Evolutionary conservation across 2,113 vertebrate species (phyloP), one percentile per base, ranked within the genome.

Genomic region (Melanerpes aurifrons): DNA sequence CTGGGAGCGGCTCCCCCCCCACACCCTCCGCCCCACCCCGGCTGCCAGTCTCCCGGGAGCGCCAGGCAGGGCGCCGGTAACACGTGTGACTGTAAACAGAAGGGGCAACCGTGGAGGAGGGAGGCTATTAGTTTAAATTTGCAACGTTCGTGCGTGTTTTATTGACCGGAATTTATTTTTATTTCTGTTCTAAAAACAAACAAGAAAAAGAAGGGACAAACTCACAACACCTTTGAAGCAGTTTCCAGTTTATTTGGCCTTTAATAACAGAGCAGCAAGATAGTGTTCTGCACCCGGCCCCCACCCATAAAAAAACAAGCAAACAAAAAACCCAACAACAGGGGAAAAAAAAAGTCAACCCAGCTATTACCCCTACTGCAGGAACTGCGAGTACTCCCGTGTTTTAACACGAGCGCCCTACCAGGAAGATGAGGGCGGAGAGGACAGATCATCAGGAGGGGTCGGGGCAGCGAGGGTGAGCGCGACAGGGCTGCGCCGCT

Each of bases 51-150:
- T 62, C 83, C 73, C 20, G 73, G 78, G 92, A 90, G 61, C 32
- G 32, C 32, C 61, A 18, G 61, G 58, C 37, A 47, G 37, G 28
- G 58, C 45, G 29, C 28, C 32, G 50, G 28, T 40, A 82, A 86
- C 92, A 85, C 87, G 72, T 86, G 86, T 79, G 84, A 26, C 74
- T 57, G 75, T 67, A 83, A 77, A 63, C 66, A 57, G 84, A 90
- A 89, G 74, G 92, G 86, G 57, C 73, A 92, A 74, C 69, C 11
- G 68, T 16, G 57, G 43, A n/a, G 43, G 53, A 70, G 16, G 21
- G 53, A 76, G 82, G 50, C 13, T 47, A n/a, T 54, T 58, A 45
- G 45, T 74, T 91, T 66, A 74, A 78, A 82, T 91, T 86, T 61
- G 56, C 57, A 59, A 10, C 12, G 29, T 77, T 61, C 22, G 48